phyloP scores from a whole-genome alignment of 1,140 invertebrate species.

The Drosophila setifemur region DNA sequence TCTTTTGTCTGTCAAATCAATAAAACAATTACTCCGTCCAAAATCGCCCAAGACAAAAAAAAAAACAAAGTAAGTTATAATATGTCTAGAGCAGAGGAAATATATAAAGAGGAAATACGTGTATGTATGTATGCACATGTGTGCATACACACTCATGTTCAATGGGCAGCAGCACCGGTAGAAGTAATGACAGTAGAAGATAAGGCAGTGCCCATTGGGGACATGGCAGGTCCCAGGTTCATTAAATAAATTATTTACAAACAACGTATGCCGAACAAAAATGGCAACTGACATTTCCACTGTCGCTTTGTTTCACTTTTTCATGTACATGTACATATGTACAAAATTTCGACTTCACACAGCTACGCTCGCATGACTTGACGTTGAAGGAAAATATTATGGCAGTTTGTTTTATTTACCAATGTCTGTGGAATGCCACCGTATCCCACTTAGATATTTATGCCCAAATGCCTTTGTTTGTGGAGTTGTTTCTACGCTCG shows the following conservation, averaged over 20 bases:
- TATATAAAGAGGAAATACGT: no score
- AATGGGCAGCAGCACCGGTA: conserved; percentile 23
- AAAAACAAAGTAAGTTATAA: conserved; percentile 68
- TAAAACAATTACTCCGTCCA: no score
- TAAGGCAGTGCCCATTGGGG: no score
- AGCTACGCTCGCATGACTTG: neutral
- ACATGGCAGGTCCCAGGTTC: conserved; percentile 51
- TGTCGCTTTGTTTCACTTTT: conserved; percentile 69
- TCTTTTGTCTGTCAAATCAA: no score
- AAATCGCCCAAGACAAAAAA: conserved; percentile 71
- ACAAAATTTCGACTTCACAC: no score
- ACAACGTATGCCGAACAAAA: conserved; percentile 73
- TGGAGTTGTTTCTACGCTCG: conserved; percentile 21
- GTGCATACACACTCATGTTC: conserved; percentile 12
- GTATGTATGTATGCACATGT: conserved; percentile 31
- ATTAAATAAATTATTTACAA: conserved; percentile 82
- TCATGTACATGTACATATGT: conserved; percentile 20
- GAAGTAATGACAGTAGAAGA: conserved; percentile 19
- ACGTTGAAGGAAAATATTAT: conserved; percentile 46
- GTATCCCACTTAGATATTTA: conserved; percentile 82
- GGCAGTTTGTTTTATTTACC: conserved; percentile 74
- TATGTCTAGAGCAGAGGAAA: conserved; percentile 65
- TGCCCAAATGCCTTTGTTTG: conserved; percentile 76
- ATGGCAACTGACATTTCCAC: conserved; percentile 59
- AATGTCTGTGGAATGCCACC: conserved; percentile 77